Evolutionary conservation across 2,888 invertebrate genomes (phyloP).

Genomic region (Epicampocera succincta): DNA sequence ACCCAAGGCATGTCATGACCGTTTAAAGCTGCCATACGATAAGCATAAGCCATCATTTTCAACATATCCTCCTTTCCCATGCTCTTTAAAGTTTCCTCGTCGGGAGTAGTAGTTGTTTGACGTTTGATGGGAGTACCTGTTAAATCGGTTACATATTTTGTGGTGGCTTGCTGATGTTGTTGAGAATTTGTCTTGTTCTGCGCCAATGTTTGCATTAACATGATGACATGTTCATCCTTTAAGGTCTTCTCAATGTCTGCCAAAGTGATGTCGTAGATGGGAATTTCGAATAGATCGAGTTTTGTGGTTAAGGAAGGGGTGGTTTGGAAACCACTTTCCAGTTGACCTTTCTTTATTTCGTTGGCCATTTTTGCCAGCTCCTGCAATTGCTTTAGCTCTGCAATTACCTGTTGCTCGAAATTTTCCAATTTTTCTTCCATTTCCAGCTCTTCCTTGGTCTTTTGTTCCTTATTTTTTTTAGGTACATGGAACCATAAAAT

Average conservation of each 20-base stretch:
- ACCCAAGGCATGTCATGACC: slow-evolving; percentile 59
- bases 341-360: slow-evolving; percentile 73
- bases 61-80: slow-evolving; percentile 75
- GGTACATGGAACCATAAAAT: slow-evolving; percentile 77
- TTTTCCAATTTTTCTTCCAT: slow-evolving; percentile 73
- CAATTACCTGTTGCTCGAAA: slow-evolving; percentile 76
- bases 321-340: slow-evolving; percentile 47
- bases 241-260: slow-evolving; percentile 77
- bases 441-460: slow-evolving; percentile 69
- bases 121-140: slow-evolving; percentile 72
- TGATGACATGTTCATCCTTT: slow-evolving; percentile 77
- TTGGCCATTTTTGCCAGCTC: slow-evolving; percentile 76
- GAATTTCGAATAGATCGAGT: slow-evolving; percentile 75
- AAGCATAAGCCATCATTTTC: slow-evolving; percentile 76
- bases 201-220: slow-evolving; percentile 74
- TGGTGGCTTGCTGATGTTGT: slow-evolving; percentile 33
- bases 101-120: slow-evolving; percentile 63
- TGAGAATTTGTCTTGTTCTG: slow-evolving; percentile 67
- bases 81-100: slow-evolving; percentile 36
- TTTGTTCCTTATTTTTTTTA: not conserved
- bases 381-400: slow-evolving; percentile 75
- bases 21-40: slow-evolving; percentile 74
- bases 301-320: slow-evolving; percentile 51
- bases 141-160: slow-evolving; percentile 56
- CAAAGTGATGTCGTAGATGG: slow-evolving; percentile 77